Conservation (phyloP, 2,113 vertebrate genomes). For the Rana temporaria region DNA sequence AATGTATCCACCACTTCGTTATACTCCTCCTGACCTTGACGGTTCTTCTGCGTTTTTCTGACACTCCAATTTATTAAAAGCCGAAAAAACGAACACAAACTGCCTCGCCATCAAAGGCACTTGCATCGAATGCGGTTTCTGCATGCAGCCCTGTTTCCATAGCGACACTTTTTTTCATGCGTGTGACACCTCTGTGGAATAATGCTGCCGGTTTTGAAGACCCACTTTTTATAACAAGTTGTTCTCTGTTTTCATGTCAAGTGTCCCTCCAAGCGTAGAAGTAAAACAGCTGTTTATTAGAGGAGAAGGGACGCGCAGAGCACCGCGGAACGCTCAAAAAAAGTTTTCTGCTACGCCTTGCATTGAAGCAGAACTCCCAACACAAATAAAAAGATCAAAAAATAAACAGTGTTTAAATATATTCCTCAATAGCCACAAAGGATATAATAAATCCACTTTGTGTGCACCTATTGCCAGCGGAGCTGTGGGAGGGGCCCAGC, state of each 20-base stretch:
- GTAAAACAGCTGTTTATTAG: not conserved
- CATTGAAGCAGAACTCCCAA: no score
- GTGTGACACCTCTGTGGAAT: slow-evolving; percentile 24
- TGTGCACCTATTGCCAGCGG: no score
- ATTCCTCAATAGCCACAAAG: no score
- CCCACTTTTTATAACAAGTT: slow-evolving; percentile 6
- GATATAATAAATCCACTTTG: no score
- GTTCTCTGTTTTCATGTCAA: slow-evolving; percentile 27
- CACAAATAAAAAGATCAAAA: no score
- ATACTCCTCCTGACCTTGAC: not conserved
- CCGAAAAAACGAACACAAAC: slow-evolving; percentile 17
- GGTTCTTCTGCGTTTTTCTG: not conserved
- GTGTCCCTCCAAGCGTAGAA: not conserved
- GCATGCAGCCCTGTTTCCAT: slow-evolving; percentile 9
- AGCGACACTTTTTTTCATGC: slow-evolving; percentile 1
- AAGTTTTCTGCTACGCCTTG: no score
- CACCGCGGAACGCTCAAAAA: no score
- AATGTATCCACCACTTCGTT: not conserved
- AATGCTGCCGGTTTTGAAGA: slow-evolving; percentile 8
- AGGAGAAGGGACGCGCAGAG: not conserved
- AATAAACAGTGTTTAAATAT: no score
- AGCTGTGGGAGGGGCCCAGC: no score
- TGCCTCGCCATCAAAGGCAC: slow-evolving; percentile 17
- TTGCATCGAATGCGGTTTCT: not conserved
- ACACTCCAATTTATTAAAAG: slow-evolving; percentile 44